Percentiles rank a stretch among this genome's conserved stretches.
Evolutionary conservation across 2,888 invertebrate species (phyloP).

Genomic region (Hipparchia semele): DNA sequence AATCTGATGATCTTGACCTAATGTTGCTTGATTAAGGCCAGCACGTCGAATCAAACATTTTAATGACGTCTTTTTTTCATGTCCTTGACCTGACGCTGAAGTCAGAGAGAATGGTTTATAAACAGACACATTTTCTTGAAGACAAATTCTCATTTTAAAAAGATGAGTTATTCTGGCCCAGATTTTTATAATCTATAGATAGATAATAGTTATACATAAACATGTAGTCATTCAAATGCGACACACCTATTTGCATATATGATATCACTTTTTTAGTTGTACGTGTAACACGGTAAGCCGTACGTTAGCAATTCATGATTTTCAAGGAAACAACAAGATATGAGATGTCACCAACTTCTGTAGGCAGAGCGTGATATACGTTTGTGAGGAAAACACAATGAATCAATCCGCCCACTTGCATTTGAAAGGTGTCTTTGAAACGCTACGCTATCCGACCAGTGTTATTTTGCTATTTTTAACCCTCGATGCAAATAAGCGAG

Average conservation of each 20-base stretch:
- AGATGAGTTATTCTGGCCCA: background rate
- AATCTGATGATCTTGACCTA: slow-evolving; percentile 11
- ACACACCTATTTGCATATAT: slow-evolving; percentile 53
- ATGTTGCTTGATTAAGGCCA: slow-evolving; percentile 2
- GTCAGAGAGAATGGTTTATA: background rate
- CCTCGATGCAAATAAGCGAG: background rate
- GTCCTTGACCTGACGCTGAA: background rate
- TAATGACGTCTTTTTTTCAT: slow-evolving; percentile 3
- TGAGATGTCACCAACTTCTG: slow-evolving; percentile 33
- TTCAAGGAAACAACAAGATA: slow-evolving; percentile 36
- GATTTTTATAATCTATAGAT: background rate
- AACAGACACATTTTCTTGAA: background rate
- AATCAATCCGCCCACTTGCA: slow-evolving; percentile 43
- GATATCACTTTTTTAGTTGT: slow-evolving; percentile 49
- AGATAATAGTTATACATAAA: background rate
- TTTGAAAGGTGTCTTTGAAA: slow-evolving; percentile 37
- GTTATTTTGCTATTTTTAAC: slow-evolving; percentile 26
- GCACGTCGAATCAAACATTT: background rate
- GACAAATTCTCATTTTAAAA: background rate
- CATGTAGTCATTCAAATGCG: slow-evolving; percentile 44
- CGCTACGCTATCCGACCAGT: slow-evolving; percentile 26
- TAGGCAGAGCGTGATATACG: slow-evolving; percentile 29
- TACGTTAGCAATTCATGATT: slow-evolving; percentile 35
- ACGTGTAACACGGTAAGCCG: slow-evolving; percentile 33
- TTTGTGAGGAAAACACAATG: slow-evolving; percentile 38